Evolutionary conservation across 2,888 invertebrate genomes (phyloP).

Genomic region (Trypoxylon attenuatum): DNA sequence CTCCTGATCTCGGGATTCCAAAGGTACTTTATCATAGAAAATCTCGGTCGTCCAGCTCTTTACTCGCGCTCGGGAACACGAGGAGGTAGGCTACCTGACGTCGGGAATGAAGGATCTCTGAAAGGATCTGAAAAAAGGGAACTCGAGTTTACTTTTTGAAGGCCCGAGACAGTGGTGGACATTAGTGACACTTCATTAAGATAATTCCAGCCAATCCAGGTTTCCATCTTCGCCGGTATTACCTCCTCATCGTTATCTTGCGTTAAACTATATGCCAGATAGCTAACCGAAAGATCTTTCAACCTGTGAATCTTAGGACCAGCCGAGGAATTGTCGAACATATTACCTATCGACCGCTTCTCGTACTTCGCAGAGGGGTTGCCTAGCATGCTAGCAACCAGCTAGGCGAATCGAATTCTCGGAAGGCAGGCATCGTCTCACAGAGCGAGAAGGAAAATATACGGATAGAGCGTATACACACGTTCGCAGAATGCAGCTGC

Average conservation of each 20-base stretch:
- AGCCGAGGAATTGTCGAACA: too few species aligned
- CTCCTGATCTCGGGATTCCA: conserved; percentile 24
- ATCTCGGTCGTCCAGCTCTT: conserved; percentile 18
- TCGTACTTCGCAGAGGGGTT: too few species aligned
- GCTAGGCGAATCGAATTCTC: too few species aligned
- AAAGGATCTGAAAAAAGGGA: conserved; percentile 17
- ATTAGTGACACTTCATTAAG: conserved; percentile 60
- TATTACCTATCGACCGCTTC: too few species aligned
- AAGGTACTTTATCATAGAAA: conserved; percentile 36
- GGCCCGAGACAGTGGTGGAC: conserved; percentile 26
- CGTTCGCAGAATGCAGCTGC: conserved; percentile 62
- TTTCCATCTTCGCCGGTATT: conserved; percentile 10
- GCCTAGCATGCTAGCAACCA: too few species aligned
- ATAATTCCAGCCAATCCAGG: conserved; percentile 43
- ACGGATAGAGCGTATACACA: too few species aligned
- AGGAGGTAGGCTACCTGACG: conserved; percentile 34
- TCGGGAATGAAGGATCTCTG: conserved; percentile 31
- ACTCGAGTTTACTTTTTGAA: conserved; percentile 6
- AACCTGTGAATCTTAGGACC: too few species aligned
- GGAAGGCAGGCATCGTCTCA: too few species aligned
- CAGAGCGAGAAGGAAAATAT: too few species aligned
- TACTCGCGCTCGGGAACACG: conserved; percentile 24
- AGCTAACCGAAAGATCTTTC: too few species aligned
- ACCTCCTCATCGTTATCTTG: background rate
- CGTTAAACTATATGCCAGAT: background rate